These are phyloP conservation scores for Pristis pectinata DNA, from an alignment of 2,797 vertebrate genomes.

Conservation along the genomic window DNA sequence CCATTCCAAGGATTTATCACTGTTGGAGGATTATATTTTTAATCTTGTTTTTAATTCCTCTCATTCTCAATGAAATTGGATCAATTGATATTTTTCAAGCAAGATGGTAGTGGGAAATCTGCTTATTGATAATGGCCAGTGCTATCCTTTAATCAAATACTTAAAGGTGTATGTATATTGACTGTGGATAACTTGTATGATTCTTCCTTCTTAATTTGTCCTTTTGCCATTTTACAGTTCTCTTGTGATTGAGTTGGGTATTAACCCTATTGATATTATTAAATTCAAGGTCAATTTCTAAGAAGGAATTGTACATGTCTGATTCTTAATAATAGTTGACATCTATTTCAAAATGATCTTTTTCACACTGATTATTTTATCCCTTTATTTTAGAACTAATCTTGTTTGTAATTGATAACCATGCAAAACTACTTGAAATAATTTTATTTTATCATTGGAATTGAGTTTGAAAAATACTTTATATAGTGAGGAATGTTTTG, in stretches of 20 bases:
- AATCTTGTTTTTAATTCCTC: background rate
- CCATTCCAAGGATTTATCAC: background rate
- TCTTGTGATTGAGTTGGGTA: background rate
- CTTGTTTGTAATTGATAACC: background rate
- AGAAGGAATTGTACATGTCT: background rate
- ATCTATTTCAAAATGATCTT: background rate
- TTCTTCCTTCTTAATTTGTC: background rate
- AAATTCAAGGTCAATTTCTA: background rate
- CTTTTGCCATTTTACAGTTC: background rate
- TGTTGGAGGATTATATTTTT: background rate
- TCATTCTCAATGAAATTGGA: background rate
- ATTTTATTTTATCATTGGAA: conserved; percentile 41
- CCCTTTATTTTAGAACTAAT: background rate
- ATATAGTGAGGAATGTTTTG: conserved; percentile 38
- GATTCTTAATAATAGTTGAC: background rate
- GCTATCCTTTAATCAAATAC: background rate
- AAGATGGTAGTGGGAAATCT: background rate
- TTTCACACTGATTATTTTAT: background rate
- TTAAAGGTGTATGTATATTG: background rate
- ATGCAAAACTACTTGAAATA: background rate
- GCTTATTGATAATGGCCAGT: background rate
- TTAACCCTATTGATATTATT: no score
- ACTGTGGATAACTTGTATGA: background rate
- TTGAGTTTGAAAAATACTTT: conserved; percentile 42
- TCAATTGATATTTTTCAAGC: background rate